Conservation (phyloP, 2,797 vertebrate species). For the Heteromormyrus szaboi region DNA sequence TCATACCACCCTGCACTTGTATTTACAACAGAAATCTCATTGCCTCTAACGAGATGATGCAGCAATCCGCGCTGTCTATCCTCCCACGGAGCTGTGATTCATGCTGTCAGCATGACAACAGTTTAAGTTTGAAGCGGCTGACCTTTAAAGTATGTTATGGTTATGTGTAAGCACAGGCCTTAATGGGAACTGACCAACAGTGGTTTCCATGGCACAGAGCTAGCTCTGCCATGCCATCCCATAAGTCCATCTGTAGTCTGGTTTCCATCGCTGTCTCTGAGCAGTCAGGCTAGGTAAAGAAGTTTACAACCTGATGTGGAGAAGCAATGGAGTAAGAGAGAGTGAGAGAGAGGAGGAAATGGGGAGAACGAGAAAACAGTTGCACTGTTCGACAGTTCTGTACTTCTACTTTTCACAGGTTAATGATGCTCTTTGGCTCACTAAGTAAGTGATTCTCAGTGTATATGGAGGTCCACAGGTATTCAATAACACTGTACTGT, state of each 20-base stretch:
- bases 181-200: not conserved
- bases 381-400: not conserved
- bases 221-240: not conserved
- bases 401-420: not conserved
- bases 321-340: not conserved
- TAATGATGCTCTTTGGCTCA: not conserved
- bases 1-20: not conserved
- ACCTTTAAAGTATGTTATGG: not conserved
- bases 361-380: not conserved
- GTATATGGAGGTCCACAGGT: not conserved
- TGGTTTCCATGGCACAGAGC: not conserved
- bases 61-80: not conserved
- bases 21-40: not conserved
- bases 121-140: not conserved
- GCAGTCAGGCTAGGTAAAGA: not conserved
- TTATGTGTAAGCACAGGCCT: not conserved
- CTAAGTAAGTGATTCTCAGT: not conserved
- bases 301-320: not conserved
- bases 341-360: not conserved
- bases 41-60: not conserved
- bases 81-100: conserved; percentile 3
- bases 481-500: not conserved
- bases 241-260: not conserved
- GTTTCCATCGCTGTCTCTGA: not conserved
- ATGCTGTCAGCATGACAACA: not conserved